A percentile compares a stretch with the other conserved stretches of the same genome.
These are phyloP conservation scores for Macropus fuliginosus DNA, from an alignment of 2,797 vertebrate species.

Conservation along the genomic window DNA sequence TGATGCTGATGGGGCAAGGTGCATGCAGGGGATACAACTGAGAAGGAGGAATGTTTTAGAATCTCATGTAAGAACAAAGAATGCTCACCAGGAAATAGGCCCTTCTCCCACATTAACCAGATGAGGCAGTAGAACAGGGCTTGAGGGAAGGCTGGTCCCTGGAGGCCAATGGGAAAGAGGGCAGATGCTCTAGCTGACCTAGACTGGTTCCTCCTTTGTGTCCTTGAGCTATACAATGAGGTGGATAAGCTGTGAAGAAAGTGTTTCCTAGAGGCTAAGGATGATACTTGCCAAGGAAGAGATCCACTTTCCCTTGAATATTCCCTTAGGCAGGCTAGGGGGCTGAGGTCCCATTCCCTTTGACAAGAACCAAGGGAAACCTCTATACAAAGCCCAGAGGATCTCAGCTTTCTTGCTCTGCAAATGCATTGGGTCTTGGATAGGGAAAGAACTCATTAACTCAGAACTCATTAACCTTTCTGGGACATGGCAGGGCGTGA, in stretches of 20 bases:
- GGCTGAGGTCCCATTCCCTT: not conserved
- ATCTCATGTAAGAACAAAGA: not conserved
- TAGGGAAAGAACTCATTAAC: not conserved
- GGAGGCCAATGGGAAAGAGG: not conserved
- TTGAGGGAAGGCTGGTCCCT: not conserved
- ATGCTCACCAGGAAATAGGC: not conserved
- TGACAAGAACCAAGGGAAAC: slow-evolving; percentile 30
- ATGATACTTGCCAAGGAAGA: slow-evolving; percentile 66
- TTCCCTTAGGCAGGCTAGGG: not conserved
- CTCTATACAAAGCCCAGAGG: slow-evolving; percentile 8
- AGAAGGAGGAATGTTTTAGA: not conserved
- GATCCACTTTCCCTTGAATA: not conserved
- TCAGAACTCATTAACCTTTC: not conserved
- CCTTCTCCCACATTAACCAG: not conserved
- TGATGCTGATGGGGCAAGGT: not conserved
- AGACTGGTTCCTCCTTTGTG: not conserved
- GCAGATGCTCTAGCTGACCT: not conserved
- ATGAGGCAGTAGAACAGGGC: not conserved
- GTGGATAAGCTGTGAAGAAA: not conserved
- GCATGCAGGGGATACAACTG: not conserved
- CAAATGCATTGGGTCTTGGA: not conserved
- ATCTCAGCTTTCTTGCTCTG: not conserved
- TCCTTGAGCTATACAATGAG: slow-evolving; percentile 10
- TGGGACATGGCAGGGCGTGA: not conserved
- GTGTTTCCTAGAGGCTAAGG: slow-evolving; percentile 15